Evolutionary conservation across 2,888 invertebrate species (phyloP), one percentile per base, ranked within the genome.

Genomic region (Parnassius orleans): DNA sequence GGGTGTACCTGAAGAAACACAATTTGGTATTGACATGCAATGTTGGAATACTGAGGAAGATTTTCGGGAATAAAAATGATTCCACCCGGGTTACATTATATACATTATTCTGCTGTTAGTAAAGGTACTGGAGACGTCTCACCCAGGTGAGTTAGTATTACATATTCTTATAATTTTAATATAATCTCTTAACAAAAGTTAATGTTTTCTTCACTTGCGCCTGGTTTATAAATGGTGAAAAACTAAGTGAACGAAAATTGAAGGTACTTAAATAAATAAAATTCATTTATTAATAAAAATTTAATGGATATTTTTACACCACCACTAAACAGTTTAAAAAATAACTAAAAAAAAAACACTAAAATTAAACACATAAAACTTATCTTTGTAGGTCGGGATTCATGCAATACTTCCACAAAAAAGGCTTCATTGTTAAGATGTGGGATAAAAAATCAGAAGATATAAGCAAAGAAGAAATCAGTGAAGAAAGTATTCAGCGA

Each of bases 11-110:
- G 90, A 93, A 68, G 97, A 97, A 61, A 98, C 98, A 0, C 98
- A 99, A 86, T 97, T 99, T 86, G 99, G 99, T n/a, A 97, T 98
- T 67, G 99, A 99, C 84, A 89, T 91, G 90, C 82, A 90, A 73
- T 90, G 90, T 73, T 99, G 98, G 96, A 95, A 95, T 68, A 96
- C 97, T 0, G 98, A 96, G 2, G 95, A 96, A 63, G 96, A 96
- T 79, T 99, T 99, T 84, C 93, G 95, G 74, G 99, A 0, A 94
- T 99, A 42, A 99, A 99, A 93, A 98, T 99, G 98, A 99, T 99
- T 73, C 99, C 99, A 0, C 97, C 98, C 1, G 99, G 99, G 9
- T 88, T 98, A 60, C 99, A 99, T 85, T 98, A 96, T 78, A 92
- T 99, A 14, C 98, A 98, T 90, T 98, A 96, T 80, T 96, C 96